Evolutionary conservation across 2,888 invertebrate species (phyloP), one percentile per base, ranked within the genome.

Genomic region (Campoletis raptor): DNA sequence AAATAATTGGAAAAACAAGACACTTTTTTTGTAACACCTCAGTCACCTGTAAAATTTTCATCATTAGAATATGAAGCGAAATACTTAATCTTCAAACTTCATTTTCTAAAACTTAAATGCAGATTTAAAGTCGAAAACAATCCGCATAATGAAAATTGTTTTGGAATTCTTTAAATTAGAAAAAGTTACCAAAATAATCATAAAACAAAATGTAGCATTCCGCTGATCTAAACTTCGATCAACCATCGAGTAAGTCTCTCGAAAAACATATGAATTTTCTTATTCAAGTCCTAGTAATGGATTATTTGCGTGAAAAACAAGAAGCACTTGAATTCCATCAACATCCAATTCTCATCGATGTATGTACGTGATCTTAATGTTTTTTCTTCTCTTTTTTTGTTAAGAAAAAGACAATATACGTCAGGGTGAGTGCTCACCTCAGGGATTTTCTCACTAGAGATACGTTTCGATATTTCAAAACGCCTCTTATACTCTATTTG

Each of bases 401-500:
- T n/a, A 24, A 30, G 45, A 48, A 70, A 57, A n/a, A 57, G 24
- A 64, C 37, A 72, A 69, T 77, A 66, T 77, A 67, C 81, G 5
- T 73, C 54, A 54, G 24, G 81, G 61, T 81, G 61, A 57, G 61
- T 67, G 52, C 7, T 10, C 67, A 54, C 54, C 24, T 37, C 10
- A 15, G 12, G 24, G 48, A 64, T 40, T 52, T 72, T 54, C 52
- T 36, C 64, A 54, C 67, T 37, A 48, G 40, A 77, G 52, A 67
- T 72, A 83, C 70, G 57, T 61, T 36, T 40, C 77, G 73, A 81
- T 80, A 80, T 83, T 83, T 83, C 83, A 70, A 76, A 80, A 82
- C 78, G 40, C 61, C 52, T 52, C 70, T n/a, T n/a, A n/a, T 52
- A 42, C 52, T 74, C 48, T 67, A 40, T 81, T 42, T 30, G 54